Conservation (phyloP, 2,888 invertebrate genomes). For the Andrena hattorfiana region DNA sequence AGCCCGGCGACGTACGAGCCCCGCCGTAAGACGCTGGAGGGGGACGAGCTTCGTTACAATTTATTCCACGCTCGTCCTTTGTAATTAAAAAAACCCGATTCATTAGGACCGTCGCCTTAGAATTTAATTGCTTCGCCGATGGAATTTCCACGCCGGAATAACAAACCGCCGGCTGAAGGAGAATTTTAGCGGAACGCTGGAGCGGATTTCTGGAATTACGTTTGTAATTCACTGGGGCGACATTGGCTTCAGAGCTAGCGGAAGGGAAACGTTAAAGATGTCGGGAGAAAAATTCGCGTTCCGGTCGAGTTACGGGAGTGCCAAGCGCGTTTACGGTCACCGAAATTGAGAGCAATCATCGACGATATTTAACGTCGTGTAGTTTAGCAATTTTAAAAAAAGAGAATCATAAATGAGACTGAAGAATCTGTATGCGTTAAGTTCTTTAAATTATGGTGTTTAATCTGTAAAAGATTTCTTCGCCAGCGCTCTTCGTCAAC, state of each 20-base stretch:
- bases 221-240: conserved; percentile 33
- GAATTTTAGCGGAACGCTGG: conserved; percentile 58
- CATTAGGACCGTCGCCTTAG: conserved; percentile 70
- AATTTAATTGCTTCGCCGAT: conserved; percentile 70
- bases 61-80: conserved; percentile 63
- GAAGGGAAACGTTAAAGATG: not conserved
- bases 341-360: too few species aligned
- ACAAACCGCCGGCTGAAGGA: conserved; percentile 63
- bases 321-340: not conserved
- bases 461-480: too few species aligned
- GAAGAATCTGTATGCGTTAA: too few species aligned
- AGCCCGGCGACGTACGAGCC: conserved; percentile 44
- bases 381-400: too few species aligned
- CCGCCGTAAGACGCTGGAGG: conserved; percentile 34
- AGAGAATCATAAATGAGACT: too few species aligned
- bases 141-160: conserved; percentile 66
- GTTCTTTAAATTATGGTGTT: too few species aligned
- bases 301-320: not conserved
- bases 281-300: not conserved
- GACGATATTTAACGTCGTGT: too few species aligned
- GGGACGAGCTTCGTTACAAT: conserved; percentile 59
- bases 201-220: conserved; percentile 42
- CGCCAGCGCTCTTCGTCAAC: too few species aligned
- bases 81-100: conserved; percentile 71
- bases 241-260: not conserved